A percentile compares a stretch with the other conserved stretches of the same genome.
Conservation (phyloP, 2,797 vertebrate genomes). For the Australoheros facetus region DNA sequence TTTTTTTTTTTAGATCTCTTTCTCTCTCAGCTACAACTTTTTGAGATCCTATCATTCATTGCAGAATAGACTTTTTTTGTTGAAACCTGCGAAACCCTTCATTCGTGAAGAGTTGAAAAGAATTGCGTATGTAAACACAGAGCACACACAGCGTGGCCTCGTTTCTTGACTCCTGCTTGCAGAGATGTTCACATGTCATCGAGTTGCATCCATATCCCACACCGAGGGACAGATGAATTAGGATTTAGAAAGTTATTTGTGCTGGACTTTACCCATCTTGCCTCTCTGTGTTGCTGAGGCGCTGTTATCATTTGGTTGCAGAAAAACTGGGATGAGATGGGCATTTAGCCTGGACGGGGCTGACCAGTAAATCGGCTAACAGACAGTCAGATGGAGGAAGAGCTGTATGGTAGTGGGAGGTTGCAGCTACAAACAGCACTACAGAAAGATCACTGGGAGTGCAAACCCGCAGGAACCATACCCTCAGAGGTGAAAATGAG, state of each 20-base stretch:
- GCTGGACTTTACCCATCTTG: conserved; percentile 21
- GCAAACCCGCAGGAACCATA: conserved; percentile 50
- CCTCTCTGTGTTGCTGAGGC: not conserved
- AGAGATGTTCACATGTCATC: conserved; percentile 31
- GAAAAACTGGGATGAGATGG: conserved; percentile 41
- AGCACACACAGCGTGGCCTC: not conserved
- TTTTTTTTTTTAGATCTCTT: no score
- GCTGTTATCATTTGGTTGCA: conserved; percentile 30
- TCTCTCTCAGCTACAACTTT: not conserved
- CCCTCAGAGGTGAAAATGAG: conserved; percentile 60
- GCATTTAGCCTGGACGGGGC: conserved; percentile 4
- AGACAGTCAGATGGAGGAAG: not conserved
- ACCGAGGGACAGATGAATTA: not conserved
- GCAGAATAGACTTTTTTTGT: not conserved
- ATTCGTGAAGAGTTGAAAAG: not conserved
- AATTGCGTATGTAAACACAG: not conserved
- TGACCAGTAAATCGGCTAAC: conserved; percentile 9
- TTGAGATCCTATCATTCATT: not conserved
- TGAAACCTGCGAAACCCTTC: not conserved
- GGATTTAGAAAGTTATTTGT: conserved; percentile 39
- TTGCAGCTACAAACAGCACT: conserved; percentile 24
- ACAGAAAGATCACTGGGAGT: conserved; percentile 33
- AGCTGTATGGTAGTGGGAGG: conserved; percentile 5
- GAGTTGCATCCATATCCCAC: not conserved
- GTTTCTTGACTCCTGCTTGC: conserved; percentile 3